phyloP scores from a whole-genome alignment of 2,888 invertebrate genomes.

The Oligia strigilis region DNA sequence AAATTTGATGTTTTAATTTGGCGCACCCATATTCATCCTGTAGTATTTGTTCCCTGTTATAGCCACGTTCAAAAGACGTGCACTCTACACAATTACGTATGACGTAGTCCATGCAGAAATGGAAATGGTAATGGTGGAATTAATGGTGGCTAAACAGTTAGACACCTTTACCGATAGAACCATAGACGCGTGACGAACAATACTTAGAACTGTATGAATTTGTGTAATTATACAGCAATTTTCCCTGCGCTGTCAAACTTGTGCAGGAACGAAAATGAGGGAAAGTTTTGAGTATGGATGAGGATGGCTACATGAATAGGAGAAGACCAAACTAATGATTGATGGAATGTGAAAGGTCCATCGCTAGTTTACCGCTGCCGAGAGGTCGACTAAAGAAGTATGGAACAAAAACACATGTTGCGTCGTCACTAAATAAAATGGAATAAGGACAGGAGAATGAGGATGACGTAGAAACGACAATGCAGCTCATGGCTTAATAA shows the following conservation, averaged over 20 bases:
- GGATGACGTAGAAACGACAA: background rate
- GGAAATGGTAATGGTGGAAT: too few species aligned
- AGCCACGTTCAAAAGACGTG: background rate
- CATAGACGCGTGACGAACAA: conserved; percentile 19
- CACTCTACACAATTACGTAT: conserved; percentile 2
- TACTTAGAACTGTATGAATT: background rate
- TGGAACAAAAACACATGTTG: background rate
- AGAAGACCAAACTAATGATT: background rate
- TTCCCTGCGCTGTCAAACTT: background rate
- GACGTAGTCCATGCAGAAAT: background rate
- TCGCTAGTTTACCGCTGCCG: too few species aligned
- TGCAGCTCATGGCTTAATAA: background rate
- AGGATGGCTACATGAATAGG: background rate
- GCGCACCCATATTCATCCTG: background rate
- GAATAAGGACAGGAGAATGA: fast-evolving
- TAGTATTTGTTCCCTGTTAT: background rate
- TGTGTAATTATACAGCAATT: background rate
- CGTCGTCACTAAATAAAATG: background rate
- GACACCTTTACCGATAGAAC: conserved; percentile 39
- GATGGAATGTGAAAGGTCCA: background rate
- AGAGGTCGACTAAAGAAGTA: background rate
- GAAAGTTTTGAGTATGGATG: background rate
- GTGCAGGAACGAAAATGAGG: background rate
- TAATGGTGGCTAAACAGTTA: conserved; percentile 3
- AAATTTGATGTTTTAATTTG: background rate